phyloP scores from a whole-genome alignment of 92 coral and sea anemone species.

The Siderastrea radians region DNA sequence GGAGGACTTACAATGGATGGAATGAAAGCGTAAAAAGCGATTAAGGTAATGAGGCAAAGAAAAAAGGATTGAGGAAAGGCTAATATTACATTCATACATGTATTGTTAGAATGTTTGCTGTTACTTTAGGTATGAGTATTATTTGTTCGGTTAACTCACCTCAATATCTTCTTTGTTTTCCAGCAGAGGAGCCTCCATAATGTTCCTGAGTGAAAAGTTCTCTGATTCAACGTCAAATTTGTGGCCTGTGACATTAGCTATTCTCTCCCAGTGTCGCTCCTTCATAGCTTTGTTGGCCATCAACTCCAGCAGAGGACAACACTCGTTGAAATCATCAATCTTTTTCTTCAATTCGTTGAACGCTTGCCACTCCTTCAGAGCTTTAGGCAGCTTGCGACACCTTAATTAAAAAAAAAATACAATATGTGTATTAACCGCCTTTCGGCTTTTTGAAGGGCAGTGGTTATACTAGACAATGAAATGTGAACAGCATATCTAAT shows the following conservation, averaged over 20 bases:
- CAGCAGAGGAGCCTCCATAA: conserved; percentile 92
- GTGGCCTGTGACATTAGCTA: conserved; percentile 86
- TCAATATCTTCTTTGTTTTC: conserved; percentile 92
- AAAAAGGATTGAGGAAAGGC: neutral
- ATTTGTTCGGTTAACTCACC: conserved; percentile 48
- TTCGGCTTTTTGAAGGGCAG: neutral
- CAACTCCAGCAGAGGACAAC: conserved; percentile 88
- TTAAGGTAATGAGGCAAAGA: neutral
- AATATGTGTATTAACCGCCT: neutral
- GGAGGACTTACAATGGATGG: neutral
- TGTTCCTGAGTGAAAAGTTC: conserved; percentile 86
- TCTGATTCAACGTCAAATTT: conserved; percentile 89
- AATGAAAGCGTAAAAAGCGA: neutral
- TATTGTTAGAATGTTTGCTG: no score
- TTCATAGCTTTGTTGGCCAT: conserved; percentile 96
- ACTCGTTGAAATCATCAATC: conserved; percentile 91
- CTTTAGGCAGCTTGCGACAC: conserved; percentile 94
- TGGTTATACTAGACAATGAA: neutral
- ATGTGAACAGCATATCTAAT: no score
- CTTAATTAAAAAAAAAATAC: conserved; percentile 20
- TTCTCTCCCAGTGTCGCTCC: conserved; percentile 92
- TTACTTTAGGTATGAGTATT: no score
- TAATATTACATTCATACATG: no score
- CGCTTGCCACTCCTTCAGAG: conserved; percentile 92
- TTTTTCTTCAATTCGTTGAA: conserved; percentile 88